A percentile compares a stretch with the other conserved stretches of the same genome.
Evolutionary conservation across 2,113 vertebrate species (phyloP).

Genomic region (Oriolus oriolus): DNA sequence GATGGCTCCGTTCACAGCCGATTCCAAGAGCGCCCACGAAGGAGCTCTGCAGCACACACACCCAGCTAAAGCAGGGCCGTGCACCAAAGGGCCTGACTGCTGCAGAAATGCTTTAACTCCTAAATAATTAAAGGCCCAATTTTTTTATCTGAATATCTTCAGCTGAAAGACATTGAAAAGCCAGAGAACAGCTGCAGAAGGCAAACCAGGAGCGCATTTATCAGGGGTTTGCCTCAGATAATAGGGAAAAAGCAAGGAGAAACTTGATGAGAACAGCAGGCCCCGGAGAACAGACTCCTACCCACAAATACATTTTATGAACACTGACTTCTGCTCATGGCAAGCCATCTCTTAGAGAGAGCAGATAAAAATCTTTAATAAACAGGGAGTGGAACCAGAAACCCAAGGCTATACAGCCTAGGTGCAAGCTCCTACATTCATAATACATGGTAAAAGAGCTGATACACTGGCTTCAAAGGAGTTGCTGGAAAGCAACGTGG

Average conservation of each 20-base stretch:
- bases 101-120: neutral
- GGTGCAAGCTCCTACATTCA: neutral
- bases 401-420: neutral
- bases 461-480: neutral
- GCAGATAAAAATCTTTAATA: conserved; percentile 11
- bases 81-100: neutral
- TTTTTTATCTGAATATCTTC: neutral
- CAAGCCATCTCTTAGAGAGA: neutral
- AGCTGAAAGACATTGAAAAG: neutral
- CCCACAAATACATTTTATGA: neutral
- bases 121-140: neutral
- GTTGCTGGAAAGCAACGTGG: neutral
- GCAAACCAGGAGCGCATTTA: neutral
- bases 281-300: neutral
- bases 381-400: neutral
- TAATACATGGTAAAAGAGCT: neutral
- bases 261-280: neutral
- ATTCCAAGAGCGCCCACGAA: neutral
- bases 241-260: neutral
- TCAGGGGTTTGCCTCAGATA: neutral
- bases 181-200: neutral
- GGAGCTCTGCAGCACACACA: neutral
- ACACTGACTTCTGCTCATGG: neutral
- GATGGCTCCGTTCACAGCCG: neutral
- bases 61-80: neutral